These are phyloP conservation scores for Stenodema calcarata DNA, from an alignment of 2,888 invertebrate genomes.

Conservation along the genomic window DNA sequence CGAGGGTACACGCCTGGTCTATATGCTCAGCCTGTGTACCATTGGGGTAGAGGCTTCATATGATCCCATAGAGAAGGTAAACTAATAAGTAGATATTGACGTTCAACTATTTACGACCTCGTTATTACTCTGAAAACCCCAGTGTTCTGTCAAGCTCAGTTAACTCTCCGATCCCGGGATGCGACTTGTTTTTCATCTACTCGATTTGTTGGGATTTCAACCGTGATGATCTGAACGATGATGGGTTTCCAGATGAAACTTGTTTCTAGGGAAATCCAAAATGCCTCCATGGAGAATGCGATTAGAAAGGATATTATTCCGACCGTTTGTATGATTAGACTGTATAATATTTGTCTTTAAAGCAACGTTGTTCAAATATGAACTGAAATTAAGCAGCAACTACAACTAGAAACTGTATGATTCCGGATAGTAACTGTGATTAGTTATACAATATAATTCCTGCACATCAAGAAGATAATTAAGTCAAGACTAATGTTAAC, in stretches of 20 bases:
- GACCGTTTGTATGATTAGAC: too few relatives aligned
- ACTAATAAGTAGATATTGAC: slow-evolving; percentile 13
- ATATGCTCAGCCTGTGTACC: neutral
- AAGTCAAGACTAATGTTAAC: too few relatives aligned
- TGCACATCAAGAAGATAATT: too few relatives aligned
- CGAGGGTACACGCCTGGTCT: neutral
- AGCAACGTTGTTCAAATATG: too few relatives aligned
- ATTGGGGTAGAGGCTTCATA: neutral
- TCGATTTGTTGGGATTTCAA: neutral
- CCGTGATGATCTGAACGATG: neutral
- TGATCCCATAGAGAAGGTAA: neutral
- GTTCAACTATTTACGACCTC: slow-evolving; percentile 5
- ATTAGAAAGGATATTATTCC: neutral
- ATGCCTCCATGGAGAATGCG: neutral
- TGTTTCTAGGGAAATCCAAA: neutral
- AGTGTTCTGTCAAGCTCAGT: neutral
- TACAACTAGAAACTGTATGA: too few relatives aligned
- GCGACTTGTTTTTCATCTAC: neutral
- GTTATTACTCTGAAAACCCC: neutral
- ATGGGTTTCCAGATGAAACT: neutral
- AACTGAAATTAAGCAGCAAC: too few relatives aligned
- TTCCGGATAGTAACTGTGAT: too few relatives aligned
- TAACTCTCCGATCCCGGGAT: neutral
- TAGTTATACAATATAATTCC: too few relatives aligned
- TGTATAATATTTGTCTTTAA: too few relatives aligned